Evolutionary conservation across 2,113 vertebrate genomes (phyloP).

Genomic region (Alces alces): DNA sequence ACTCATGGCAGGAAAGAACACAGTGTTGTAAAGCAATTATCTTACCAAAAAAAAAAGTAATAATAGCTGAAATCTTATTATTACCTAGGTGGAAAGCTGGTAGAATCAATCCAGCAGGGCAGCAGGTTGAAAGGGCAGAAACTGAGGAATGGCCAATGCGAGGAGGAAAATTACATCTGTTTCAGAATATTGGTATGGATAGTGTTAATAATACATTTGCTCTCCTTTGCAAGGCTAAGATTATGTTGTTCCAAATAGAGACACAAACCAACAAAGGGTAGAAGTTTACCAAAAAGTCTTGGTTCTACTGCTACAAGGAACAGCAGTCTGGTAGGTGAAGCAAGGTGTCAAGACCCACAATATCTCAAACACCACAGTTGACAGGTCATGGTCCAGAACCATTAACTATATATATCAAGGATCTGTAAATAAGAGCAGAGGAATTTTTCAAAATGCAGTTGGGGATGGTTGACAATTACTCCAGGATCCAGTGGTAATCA

Average conservation of each 20-base stretch:
- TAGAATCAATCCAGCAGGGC: not conserved
- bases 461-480: not conserved
- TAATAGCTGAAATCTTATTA: not conserved
- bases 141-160: not conserved
- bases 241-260: not conserved
- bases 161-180: not conserved
- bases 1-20: not conserved
- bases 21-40: not conserved
- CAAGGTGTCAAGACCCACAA: not conserved
- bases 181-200: not conserved
- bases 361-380: not conserved
- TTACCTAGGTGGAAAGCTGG: not conserved
- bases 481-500: not conserved
- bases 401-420: not conserved
- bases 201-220: not conserved
- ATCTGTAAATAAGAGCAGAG: not conserved
- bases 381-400: not conserved
- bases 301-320: not conserved
- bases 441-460: not conserved
- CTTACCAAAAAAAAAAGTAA: not conserved
- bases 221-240: not conserved
- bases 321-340: not conserved
- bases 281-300: not conserved
- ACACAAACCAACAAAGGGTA: not conserved
- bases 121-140: not conserved